phyloP scores from a whole-genome alignment of 2,797 vertebrate species.

The Pangasius macronema region DNA sequence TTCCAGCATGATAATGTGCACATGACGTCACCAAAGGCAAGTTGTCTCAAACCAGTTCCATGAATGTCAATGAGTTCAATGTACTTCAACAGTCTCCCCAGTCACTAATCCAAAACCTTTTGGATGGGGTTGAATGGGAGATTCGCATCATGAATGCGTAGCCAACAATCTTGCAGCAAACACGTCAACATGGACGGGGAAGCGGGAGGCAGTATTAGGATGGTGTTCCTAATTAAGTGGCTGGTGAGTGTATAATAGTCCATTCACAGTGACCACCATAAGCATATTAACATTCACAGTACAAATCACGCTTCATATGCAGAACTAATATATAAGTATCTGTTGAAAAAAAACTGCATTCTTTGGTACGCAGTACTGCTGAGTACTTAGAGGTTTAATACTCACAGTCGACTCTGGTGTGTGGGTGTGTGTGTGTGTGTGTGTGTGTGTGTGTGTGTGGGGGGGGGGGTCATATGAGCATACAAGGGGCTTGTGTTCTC shows the following conservation, averaged over 20 bases:
- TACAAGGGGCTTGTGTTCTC: background rate
- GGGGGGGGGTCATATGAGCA: background rate
- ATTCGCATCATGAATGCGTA: background rate
- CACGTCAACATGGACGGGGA: no score
- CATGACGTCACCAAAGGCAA: background rate
- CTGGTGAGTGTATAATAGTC: background rate
- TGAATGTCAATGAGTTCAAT: background rate
- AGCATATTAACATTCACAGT: background rate
- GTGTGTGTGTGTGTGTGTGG: no score
- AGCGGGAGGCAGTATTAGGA: background rate
- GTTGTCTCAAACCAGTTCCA: no score
- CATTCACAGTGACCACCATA: background rate
- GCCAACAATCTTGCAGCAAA: background rate
- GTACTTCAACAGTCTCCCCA: background rate
- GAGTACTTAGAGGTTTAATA: background rate
- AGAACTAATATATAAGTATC: background rate
- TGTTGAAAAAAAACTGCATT: background rate
- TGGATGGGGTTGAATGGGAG: background rate
- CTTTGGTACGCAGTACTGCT: background rate
- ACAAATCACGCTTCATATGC: background rate
- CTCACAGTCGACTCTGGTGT: background rate
- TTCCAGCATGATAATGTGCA: background rate
- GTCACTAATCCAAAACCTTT: background rate
- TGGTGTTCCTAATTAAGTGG: background rate
- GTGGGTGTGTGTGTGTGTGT: no score